Evolutionary conservation across 2,888 invertebrate genomes (phyloP).

Genomic region (Anodontia alba): DNA sequence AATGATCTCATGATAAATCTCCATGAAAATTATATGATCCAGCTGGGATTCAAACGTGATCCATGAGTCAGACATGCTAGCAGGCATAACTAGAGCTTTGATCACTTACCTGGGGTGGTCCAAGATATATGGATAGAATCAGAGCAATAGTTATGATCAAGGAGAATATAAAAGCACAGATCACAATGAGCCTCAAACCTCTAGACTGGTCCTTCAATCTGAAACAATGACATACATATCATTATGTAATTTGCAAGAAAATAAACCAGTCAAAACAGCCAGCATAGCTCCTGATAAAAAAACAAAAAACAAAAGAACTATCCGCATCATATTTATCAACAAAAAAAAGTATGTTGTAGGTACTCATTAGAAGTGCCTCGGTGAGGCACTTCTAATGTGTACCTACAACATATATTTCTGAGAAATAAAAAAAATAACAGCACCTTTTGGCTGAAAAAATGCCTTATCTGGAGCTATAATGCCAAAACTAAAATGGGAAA

Average conservation of each 20-base stretch:
- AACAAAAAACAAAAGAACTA: too few species aligned
- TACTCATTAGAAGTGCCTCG: too few species aligned
- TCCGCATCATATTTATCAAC: not conserved
- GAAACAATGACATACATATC: constrained; percentile 21
- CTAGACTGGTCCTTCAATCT: constrained; percentile 71
- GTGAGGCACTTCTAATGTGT: too few species aligned
- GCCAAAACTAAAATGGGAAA: not conserved
- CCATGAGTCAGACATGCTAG: too few species aligned
- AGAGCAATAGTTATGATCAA: constrained; percentile 90
- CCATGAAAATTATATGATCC: too few species aligned
- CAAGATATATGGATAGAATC: constrained; percentile 90
- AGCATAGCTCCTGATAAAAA: not conserved
- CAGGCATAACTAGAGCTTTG: not conserved
- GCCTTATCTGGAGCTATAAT: too few species aligned
- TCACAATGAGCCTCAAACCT: constrained; percentile 89
- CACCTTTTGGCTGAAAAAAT: too few species aligned
- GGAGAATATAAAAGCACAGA: constrained; percentile 89
- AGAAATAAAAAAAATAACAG: too few species aligned
- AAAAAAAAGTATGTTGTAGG: too few species aligned
- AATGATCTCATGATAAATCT: too few species aligned
- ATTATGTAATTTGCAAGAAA: not conserved
- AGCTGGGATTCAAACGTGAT: too few species aligned
- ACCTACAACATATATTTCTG: too few species aligned
- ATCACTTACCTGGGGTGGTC: constrained; percentile 89
- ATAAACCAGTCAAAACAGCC: not conserved